Evolutionary conservation across 2,888 invertebrate species (phyloP), one percentile per base, ranked within the genome.

Genomic region (Dynastes tityus): DNA sequence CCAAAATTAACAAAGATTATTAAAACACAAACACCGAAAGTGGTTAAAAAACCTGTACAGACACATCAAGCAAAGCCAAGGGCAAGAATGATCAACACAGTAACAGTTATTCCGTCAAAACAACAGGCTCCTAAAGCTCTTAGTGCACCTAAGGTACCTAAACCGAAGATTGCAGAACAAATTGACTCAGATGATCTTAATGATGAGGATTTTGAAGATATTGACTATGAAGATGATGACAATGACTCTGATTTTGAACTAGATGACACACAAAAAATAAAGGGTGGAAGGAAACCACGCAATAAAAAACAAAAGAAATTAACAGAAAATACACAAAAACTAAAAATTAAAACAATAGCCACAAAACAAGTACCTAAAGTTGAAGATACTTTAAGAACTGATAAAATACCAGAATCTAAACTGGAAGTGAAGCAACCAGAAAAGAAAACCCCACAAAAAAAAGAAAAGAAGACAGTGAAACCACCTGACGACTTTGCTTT

Each of bases 401-500:
- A 79, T n/a, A 71, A 78, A 78, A 65, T 53, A n/a, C 76, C 79
- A 79, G 79, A 81, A 78, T 55, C 68, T 53, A 29, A 74, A 55
- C 73, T 73, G 89, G 88, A 84, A 71, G 88, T 78, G 89, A 89
- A 84, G 51, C 63, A 79, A 51, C 76, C 80, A 16, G 82, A 84
- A 49, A 84, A 84, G 75, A 88, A 88, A 83, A 84, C 84, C 68
- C 80, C 82, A 22, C 84, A 83, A 13, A 89, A 88, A 80, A 88
- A 88, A 83, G 87, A 89, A 67, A 91, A 91, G 86, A 88, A 89
- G 82, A 84, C 88, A 45, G 84, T 89, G 0, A 92, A 92, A 88
- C 88, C 88, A 88, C 83, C 88, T 51, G 92, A 92, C 85, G 92
- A 92, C 90, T 91, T 95, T 78, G 93, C 94, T 53, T 88, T 95